A percentile compares a stretch with the other conserved stretches of the same genome.
Evolutionary conservation across 2,888 invertebrate species (phyloP).

Genomic region (Spisula solida): DNA sequence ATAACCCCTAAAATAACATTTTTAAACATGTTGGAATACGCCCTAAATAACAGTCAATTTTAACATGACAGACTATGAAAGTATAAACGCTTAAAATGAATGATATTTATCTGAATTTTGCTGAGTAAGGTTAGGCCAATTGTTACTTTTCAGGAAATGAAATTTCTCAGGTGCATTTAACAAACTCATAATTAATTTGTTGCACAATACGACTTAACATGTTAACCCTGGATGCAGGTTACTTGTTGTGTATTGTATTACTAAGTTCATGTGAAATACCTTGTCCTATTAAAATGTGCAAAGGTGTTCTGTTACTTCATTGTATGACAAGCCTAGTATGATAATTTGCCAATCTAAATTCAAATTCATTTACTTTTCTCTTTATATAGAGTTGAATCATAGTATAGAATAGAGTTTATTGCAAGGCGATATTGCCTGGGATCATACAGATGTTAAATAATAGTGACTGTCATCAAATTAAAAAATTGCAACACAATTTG

Average conservation of each 20-base stretch:
- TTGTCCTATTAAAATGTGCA: background rate
- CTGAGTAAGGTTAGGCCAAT: background rate
- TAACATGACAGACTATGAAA: background rate
- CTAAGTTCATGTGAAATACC: background rate
- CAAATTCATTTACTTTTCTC: background rate
- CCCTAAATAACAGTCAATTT: background rate
- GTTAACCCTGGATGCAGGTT: no score
- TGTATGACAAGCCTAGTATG: background rate
- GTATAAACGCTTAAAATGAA: background rate
- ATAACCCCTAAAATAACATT: no score
- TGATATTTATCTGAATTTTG: background rate
- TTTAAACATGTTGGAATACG: no score
- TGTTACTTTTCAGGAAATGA: background rate
- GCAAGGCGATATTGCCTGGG: no score
- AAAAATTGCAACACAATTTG: background rate
- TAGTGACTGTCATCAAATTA: background rate
- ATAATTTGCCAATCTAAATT: background rate
- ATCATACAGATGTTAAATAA: background rate
- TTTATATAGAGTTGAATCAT: background rate
- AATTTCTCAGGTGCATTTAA: no score
- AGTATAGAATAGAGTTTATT: no score
- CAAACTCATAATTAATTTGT: background rate
- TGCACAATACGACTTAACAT: background rate
- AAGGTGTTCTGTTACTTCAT: background rate
- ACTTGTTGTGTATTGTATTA: background rate